Base-by-base conservation (phyloP, 1,140 invertebrate species). In the Orius insidiosus region DNA sequence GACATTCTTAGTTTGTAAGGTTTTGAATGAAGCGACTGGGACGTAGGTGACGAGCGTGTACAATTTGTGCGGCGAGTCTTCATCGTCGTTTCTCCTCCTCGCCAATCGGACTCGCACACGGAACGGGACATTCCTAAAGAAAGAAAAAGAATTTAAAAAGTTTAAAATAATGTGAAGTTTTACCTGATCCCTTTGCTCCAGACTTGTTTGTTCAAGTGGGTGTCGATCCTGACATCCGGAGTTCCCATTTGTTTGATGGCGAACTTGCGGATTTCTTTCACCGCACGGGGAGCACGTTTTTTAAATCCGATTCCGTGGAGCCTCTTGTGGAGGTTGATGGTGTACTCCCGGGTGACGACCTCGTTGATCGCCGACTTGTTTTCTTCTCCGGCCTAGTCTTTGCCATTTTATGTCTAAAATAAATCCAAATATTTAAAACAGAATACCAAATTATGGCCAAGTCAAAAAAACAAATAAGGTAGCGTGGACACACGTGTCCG, bases 201-300 rank as follows among this genome's bases (percentile, higher is more conserved):
- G 43, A 98, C 68, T 67, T 85, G 89, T 68, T 98, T 98, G 70
- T 98, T 98, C 24, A 99, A 69, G 58, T 88, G 76, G 32, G 90
- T 94, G 63, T 99, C 95, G 56, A 99, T 83, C 58, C 95, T 74
- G 9, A 99, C 93, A 76, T 98, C n/a, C 48, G 78, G 78, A 40
- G 95, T 98, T 51, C 92, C 92, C 95, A 99, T 98, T 68, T 95
- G 88, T 67, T 93, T 85, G 60, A 87, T 77, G 16, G 95, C 95
- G 65, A 99, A 99, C 62, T 94, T 94, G 39, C 83, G 71, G 53
- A 98, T 89, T 68, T 96, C 94, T 59, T 96, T 97, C 52, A 99
- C 90, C 9, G 96, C 94, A 56, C 94, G 68, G 34, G 83, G 94
- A 32, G 95, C 94, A 55, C 90, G 75, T 64, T 88, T 89, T 65